Percentiles rank a stretch among this genome's conserved stretches.
Conservation (phyloP, 2,888 invertebrate species). For the Lithosia quadra region DNA sequence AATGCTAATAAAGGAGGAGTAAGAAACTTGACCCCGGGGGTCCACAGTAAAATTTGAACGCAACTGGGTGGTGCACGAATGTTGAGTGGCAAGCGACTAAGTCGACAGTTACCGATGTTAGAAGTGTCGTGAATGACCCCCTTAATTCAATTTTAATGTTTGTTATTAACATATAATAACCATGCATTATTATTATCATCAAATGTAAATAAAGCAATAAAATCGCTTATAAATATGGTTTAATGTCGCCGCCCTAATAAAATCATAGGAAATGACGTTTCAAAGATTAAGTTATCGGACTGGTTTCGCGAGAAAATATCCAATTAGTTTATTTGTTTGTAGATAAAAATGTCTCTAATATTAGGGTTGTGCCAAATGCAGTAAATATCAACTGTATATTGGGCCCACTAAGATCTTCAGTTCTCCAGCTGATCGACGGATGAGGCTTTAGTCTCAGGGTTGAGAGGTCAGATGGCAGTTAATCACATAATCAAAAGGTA, state of each 20-base stretch:
- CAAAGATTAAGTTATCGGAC: conserved; percentile 33
- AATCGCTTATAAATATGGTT: conserved; percentile 30
- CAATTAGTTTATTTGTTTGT: conserved; percentile 36
- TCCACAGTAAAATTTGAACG: not conserved
- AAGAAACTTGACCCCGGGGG: not conserved
- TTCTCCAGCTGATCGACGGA: no score
- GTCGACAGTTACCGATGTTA: not conserved
- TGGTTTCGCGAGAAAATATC: conserved; percentile 36
- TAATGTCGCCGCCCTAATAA: conserved; percentile 37
- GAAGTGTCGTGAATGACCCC: not conserved
- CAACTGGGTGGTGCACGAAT: not conserved
- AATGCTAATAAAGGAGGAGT: not conserved
- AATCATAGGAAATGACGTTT: conserved; percentile 44
- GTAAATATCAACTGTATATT: not conserved
- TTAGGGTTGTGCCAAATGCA: conserved; percentile 30
- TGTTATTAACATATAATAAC: not conserved
- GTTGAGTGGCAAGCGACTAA: not conserved
- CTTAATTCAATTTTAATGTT: not conserved
- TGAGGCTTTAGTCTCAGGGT: no score
- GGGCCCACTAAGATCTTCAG: not conserved
- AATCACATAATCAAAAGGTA: no score
- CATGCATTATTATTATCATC: conserved; percentile 4
- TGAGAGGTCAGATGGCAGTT: no score
- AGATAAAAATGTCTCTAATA: conserved; percentile 19
- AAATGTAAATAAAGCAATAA: conserved; percentile 33